Conservation (phyloP, 2,888 invertebrate species). For the Scaptomyza caliginosa region DNA sequence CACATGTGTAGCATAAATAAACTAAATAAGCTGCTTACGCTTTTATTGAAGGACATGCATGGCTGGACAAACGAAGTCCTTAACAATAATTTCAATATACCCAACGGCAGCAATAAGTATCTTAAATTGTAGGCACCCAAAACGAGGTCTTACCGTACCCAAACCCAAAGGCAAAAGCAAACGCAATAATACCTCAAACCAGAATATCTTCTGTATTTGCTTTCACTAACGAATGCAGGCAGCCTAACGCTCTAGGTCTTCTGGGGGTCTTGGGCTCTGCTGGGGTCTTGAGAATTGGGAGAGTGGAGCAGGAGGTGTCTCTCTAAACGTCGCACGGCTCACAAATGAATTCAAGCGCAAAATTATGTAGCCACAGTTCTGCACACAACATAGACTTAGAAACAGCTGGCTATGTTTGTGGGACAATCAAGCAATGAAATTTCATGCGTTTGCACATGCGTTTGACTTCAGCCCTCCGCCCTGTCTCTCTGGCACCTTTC, state of each 20-base stretch:
- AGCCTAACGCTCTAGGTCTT: conserved; percentile 20
- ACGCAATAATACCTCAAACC: conserved; percentile 18
- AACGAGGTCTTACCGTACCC: conserved; percentile 28
- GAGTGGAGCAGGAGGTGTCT: too few relatives aligned
- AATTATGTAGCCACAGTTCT: conserved; percentile 75
- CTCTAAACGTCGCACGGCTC: conserved; percentile 72
- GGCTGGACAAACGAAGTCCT: neutral
- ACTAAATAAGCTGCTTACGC: neutral
- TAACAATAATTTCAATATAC: conserved; percentile 16
- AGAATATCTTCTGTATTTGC: conserved; percentile 60
- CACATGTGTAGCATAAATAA: neutral
- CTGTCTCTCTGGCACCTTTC: conserved; percentile 1
- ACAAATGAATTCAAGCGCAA: conserved; percentile 77
- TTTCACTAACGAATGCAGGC: conserved; percentile 77
- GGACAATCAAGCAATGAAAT: conserved; percentile 80
- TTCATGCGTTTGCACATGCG: conserved; percentile 80
- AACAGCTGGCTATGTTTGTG: conserved; percentile 56
- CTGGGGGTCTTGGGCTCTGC: conserved; percentile 46
- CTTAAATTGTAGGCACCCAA: conserved; percentile 40
- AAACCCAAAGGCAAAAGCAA: neutral
- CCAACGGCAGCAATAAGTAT: conserved; percentile 25
- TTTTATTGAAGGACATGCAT: neutral
- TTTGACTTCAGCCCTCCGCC: conserved; percentile 13
- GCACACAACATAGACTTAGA: conserved; percentile 34
- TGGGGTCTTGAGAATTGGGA: conserved; percentile 41